Percentiles rank a stretch among this genome's conserved stretches.
Conservation (phyloP, 2,888 invertebrate genomes). For the Orgyia antiqua region DNA sequence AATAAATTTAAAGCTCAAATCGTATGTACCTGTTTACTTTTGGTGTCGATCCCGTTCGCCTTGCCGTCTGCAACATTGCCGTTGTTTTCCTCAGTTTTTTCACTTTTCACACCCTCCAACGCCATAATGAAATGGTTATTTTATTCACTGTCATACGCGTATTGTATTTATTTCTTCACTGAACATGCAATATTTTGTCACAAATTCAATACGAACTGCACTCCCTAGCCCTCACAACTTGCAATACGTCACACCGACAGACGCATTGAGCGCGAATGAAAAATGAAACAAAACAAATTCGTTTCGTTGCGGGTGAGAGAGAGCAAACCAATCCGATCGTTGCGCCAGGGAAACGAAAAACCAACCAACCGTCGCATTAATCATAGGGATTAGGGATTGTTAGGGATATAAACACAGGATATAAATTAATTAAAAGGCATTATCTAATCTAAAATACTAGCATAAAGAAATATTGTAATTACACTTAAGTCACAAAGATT, state of each 20-base stretch:
- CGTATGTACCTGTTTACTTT: conserved; percentile 78
- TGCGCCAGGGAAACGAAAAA: conserved; percentile 4
- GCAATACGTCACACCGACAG: conserved; percentile 42
- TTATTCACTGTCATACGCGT: conserved; percentile 73
- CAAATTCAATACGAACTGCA: conserved; percentile 63
- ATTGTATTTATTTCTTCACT: conserved; percentile 49
- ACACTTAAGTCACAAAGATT: too few relatives aligned
- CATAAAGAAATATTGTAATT: too few relatives aligned
- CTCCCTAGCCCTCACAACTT: conserved; percentile 58
- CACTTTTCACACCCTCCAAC: conserved; percentile 76
- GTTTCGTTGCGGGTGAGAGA: conserved; percentile 32
- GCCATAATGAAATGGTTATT: conserved; percentile 66
- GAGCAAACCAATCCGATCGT: conserved; percentile 31
- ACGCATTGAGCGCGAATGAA: conserved; percentile 73
- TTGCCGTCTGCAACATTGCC: conserved; percentile 71
- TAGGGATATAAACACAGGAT: too few relatives aligned
- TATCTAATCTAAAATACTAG: too few relatives aligned
- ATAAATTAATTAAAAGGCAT: too few relatives aligned
- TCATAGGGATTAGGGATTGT: not conserved
- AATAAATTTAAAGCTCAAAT: conserved; percentile 38
- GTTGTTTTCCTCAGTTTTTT: conserved; percentile 75
- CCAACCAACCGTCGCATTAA: conserved; percentile 18
- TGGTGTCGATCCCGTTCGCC: conserved; percentile 78
- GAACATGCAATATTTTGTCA: conserved; percentile 50
- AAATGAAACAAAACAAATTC: conserved; percentile 38